Evolutionary conservation across 1,140 invertebrate genomes (phyloP).

Genomic region (Arion vulgaris): DNA sequence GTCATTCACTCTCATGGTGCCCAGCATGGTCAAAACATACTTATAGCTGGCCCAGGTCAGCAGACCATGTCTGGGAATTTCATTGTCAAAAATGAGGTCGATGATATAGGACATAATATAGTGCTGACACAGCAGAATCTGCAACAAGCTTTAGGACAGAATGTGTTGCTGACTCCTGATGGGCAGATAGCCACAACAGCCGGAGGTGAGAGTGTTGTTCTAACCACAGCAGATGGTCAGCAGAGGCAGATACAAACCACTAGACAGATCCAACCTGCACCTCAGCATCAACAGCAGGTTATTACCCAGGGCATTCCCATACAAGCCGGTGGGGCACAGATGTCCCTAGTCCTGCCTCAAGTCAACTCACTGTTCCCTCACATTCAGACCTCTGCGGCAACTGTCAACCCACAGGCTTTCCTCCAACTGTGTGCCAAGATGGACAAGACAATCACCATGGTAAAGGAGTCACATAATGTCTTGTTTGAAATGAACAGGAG

Average conservation of each 20-base stretch:
- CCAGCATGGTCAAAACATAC: slow-evolving; percentile 41
- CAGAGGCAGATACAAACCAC: slow-evolving; percentile 15
- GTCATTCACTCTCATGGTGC: slow-evolving; percentile 38
- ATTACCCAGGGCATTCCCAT: slow-evolving; percentile 15
- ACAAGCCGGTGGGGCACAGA: slow-evolving; percentile 33
- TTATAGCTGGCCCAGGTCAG: slow-evolving; percentile 44
- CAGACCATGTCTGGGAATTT: slow-evolving; percentile 38
- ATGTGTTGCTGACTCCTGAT: slow-evolving; percentile 38
- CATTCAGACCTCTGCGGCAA: slow-evolving; percentile 19
- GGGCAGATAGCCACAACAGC: slow-evolving; percentile 20
- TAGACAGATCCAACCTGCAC: slow-evolving; percentile 27
- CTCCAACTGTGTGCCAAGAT: slow-evolving; percentile 41
- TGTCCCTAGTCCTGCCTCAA: slow-evolving; percentile 45
- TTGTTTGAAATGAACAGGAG: slow-evolving; percentile 39
- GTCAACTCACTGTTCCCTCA: slow-evolving; percentile 38
- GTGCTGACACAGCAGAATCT: slow-evolving; percentile 46
- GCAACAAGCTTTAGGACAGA: slow-evolving; percentile 38
- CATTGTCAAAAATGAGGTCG: slow-evolving; percentile 42
- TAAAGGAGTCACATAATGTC: slow-evolving; percentile 37
- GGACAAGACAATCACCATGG: slow-evolving; percentile 39
- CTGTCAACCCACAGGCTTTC: slow-evolving; percentile 31
- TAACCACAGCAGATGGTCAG: slow-evolving; percentile 40
- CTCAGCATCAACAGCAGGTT: slow-evolving; percentile 29
- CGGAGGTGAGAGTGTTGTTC: slow-evolving; percentile 29
- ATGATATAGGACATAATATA: slow-evolving; percentile 45